Conservation (phyloP, 2,113 vertebrate genomes). For the Myocastor coypus region DNA sequence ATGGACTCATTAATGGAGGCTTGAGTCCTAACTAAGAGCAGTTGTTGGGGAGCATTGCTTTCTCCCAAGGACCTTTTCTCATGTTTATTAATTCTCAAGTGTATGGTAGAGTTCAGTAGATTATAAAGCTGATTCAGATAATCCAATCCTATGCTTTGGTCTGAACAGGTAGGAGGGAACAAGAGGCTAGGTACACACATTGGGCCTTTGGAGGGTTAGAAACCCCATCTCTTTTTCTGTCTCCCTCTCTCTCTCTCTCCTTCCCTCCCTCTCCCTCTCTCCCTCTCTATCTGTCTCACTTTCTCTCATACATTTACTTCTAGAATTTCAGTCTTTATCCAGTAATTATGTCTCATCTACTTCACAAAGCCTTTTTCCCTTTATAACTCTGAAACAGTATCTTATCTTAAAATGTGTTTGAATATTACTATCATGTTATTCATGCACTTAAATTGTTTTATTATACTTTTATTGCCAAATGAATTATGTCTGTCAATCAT, state of each 20-base stretch:
- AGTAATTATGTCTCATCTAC: conserved; percentile 14
- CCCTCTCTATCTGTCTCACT: background rate
- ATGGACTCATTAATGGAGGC: background rate
- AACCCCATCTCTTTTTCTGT: background rate
- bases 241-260: background rate
- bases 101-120: background rate
- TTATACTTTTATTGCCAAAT: conserved; percentile 41
- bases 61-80: background rate
- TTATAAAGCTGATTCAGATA: background rate
- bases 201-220: background rate
- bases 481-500: conserved; percentile 53
- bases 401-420: conserved; percentile 45
- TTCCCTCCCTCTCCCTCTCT: background rate
- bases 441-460: background rate
- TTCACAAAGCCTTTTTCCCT: background rate
- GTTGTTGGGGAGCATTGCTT: background rate
- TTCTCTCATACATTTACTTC: background rate
- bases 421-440: background rate
- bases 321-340: conserved; percentile 48
- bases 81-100: background rate
- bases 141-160: background rate
- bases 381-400: conserved; percentile 10
- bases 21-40: background rate
- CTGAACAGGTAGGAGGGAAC: background rate
- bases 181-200: background rate